These are phyloP conservation scores for Myripristis jacobus DNA, from an alignment of 2,797 vertebrate species.

Conservation along the genomic window DNA sequence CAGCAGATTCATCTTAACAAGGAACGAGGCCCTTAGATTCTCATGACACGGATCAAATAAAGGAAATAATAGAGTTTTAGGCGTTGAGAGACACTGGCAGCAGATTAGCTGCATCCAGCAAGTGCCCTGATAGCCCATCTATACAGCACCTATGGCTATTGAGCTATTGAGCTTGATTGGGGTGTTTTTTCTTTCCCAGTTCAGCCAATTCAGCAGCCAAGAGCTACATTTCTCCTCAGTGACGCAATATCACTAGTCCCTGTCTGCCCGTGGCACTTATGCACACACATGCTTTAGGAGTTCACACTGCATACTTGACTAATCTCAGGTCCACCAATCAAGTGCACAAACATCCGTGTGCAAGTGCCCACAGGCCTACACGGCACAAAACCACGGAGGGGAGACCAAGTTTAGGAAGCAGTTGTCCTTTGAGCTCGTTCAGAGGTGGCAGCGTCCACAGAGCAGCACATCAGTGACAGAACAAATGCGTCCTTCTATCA, in stretches of 20 bases:
- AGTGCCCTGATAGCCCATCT: neutral
- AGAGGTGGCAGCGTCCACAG: conserved; percentile 50
- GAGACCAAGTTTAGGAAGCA: conserved; percentile 42
- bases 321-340: neutral
- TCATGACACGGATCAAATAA: neutral
- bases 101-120: too few species aligned
- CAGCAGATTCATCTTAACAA: conserved; percentile 7
- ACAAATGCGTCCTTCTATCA: conserved; percentile 26
- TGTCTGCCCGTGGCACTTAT: neutral
- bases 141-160: neutral
- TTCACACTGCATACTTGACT: neutral
- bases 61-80: neutral
- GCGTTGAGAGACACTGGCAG: neutral
- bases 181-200: conserved; percentile 17
- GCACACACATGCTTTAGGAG: neutral
- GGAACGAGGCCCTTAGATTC: neutral
- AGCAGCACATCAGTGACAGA: conserved; percentile 39
- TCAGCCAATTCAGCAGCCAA: conserved; percentile 33
- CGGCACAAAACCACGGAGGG: neutral
- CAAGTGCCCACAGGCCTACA: conserved; percentile 9
- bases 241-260: conserved; percentile 27
- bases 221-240: conserved; percentile 18
- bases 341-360: conserved; percentile 21
- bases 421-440: conserved; percentile 61
- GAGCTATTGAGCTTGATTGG: conserved; percentile 16